Conservation (phyloP, 2,888 invertebrate species). For the Erebia palarica region DNA sequence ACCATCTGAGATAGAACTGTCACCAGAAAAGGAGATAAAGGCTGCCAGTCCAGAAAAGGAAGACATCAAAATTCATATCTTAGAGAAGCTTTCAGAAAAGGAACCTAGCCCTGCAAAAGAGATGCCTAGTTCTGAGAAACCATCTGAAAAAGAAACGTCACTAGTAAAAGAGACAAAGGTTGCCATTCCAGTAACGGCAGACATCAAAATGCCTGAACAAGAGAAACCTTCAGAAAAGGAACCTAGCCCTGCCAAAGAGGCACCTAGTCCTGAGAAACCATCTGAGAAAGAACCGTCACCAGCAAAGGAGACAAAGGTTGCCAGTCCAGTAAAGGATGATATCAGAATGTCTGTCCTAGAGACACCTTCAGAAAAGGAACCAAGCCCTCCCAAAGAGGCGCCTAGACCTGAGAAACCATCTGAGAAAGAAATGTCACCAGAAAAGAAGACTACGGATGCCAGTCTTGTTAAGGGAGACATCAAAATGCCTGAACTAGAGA, state of each 20-base stretch:
- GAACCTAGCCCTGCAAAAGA: constrained; percentile 9
- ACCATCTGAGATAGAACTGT: neutral
- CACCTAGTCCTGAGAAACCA: neutral
- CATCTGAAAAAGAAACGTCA: constrained; percentile 10
- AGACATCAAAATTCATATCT: neutral
- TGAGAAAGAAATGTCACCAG: constrained; percentile 25
- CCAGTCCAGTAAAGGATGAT: neutral
- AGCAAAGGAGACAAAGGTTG: too few species aligned
- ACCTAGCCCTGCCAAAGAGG: constrained; percentile 23
- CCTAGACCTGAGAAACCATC: neutral
- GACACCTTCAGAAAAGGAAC: too few species aligned
- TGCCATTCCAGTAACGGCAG: too few species aligned
- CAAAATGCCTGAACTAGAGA: too few species aligned
- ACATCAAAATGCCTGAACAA: too few species aligned
- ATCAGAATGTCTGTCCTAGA: too few species aligned
- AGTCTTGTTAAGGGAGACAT: too few species aligned
- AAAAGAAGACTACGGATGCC: neutral
- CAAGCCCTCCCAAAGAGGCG: neutral
- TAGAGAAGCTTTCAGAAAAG: neutral
- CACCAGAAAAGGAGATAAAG: neutral
- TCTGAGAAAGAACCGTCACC: neutral
- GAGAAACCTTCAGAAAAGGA: too few species aligned
- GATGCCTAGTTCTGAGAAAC: neutral
- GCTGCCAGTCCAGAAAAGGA: neutral
- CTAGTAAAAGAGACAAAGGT: neutral